Percentiles rank a stretch among this genome's conserved stretches.
These are phyloP conservation scores for Wasmannia auropunctata DNA, from an alignment of 1,140 invertebrate species.

Conservation along the genomic window DNA sequence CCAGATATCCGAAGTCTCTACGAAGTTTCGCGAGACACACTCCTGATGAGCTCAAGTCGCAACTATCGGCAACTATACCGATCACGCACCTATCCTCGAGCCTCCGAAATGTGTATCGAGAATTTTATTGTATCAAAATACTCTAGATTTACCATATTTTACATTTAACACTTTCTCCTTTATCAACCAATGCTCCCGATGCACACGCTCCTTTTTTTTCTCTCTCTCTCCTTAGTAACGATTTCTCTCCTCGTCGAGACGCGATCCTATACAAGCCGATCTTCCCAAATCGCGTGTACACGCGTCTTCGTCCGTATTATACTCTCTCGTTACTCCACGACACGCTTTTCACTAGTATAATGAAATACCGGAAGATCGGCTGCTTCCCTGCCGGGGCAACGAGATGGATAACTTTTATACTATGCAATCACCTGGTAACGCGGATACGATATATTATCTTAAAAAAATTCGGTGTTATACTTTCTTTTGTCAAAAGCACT, in stretches of 20 bases:
- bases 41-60: neutral
- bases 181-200: neutral
- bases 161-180: neutral
- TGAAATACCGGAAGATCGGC: constrained; percentile 25
- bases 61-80: neutral
- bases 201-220: neutral
- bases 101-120: neutral
- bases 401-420: constrained; percentile 23
- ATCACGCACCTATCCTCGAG: neutral
- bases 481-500: constrained; percentile 44
- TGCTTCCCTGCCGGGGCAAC: constrained; percentile 10
- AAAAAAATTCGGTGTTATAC: constrained; percentile 47
- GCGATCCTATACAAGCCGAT: neutral
- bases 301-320: neutral
- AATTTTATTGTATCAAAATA: constrained; percentile 22
- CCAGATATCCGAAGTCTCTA: neutral
- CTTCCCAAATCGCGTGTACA: neutral
- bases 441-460: constrained; percentile 15
- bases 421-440: constrained; percentile 13
- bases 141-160: neutral
- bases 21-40: neutral
- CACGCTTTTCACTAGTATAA: neutral
- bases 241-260: neutral
- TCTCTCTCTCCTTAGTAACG: neutral
- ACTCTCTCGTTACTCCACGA: neutral